Conservation (phyloP, 2,113 vertebrate species). For the Anguilla rostrata region DNA sequence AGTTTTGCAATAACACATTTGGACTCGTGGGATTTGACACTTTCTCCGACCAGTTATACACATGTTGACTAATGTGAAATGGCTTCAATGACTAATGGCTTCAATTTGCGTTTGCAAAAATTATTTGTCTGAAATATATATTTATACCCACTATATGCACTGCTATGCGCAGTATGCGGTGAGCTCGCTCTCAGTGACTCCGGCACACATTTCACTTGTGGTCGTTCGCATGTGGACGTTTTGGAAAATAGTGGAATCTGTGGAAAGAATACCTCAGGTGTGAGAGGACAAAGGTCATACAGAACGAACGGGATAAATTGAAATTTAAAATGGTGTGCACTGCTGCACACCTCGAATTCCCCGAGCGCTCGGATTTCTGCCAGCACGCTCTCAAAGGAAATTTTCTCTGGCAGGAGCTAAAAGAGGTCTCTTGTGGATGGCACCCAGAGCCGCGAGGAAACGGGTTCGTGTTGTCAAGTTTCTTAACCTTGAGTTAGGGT, state of each 20-base stretch:
- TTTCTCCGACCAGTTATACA: too few relatives aligned
- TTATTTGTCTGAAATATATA: too few relatives aligned
- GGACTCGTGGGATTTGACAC: too few relatives aligned
- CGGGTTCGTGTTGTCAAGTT: slow-evolving; percentile 34
- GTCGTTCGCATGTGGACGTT: not conserved
- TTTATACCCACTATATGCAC: too few relatives aligned
- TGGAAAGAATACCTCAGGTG: not conserved
- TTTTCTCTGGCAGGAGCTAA: slow-evolving; percentile 38
- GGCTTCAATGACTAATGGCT: too few relatives aligned
- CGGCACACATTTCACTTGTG: not conserved
- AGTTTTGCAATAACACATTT: too few relatives aligned
- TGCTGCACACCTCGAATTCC: slow-evolving; percentile 16
- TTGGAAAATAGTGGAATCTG: not conserved
- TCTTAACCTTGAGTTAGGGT: slow-evolving; percentile 39
- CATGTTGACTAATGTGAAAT: too few relatives aligned
- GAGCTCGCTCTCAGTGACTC: too few relatives aligned
- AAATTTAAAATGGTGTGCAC: not conserved
- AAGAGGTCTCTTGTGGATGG: slow-evolving; percentile 33
- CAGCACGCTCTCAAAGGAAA: slow-evolving; percentile 27
- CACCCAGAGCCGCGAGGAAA: slow-evolving; percentile 13
- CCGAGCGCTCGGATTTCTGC: slow-evolving; percentile 11
- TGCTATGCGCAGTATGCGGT: too few relatives aligned
- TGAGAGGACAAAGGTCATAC: not conserved
- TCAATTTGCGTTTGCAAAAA: too few relatives aligned
- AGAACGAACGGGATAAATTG: not conserved